phyloP scores from a whole-genome alignment of 2,888 invertebrate genomes.

The Muschampia staudingeri region DNA sequence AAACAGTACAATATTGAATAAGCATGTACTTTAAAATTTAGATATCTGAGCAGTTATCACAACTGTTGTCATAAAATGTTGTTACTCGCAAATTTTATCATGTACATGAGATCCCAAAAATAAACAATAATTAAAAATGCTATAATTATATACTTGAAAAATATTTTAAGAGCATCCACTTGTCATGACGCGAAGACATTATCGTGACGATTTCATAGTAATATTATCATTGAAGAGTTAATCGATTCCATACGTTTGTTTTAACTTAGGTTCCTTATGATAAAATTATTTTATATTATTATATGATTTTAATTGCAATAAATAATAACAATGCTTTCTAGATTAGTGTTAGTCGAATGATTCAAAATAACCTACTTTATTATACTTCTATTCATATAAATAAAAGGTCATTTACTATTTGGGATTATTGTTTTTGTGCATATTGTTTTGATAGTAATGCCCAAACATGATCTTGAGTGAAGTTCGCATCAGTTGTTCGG shows the following conservation, averaged over 20 bases:
- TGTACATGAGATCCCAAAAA: too few relatives aligned
- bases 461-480: not conserved
- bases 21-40: not conserved
- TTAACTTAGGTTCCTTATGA: too few relatives aligned
- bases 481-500: too few relatives aligned
- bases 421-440: not conserved
- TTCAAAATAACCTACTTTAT: slow-evolving; percentile 3
- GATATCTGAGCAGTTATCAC: slow-evolving; percentile 6
- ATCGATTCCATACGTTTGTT: not conserved
- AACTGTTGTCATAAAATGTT: not conserved
- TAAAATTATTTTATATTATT: too few relatives aligned
- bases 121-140: too few relatives aligned
- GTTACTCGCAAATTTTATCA: too few relatives aligned
- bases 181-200: too few relatives aligned
- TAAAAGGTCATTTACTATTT: not conserved
- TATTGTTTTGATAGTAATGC: not conserved
- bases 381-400: not conserved
- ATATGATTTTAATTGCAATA: not conserved
- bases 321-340: slow-evolving; percentile 10
- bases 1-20: not conserved
- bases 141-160: too few relatives aligned
- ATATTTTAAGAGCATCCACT: too few relatives aligned
- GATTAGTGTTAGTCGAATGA: slow-evolving; percentile 9
- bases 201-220: too few relatives aligned
- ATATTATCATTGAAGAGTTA: too few relatives aligned